phyloP scores from a whole-genome alignment of 2,888 invertebrate genomes.

The Caenorhabditis sp. region DNA sequence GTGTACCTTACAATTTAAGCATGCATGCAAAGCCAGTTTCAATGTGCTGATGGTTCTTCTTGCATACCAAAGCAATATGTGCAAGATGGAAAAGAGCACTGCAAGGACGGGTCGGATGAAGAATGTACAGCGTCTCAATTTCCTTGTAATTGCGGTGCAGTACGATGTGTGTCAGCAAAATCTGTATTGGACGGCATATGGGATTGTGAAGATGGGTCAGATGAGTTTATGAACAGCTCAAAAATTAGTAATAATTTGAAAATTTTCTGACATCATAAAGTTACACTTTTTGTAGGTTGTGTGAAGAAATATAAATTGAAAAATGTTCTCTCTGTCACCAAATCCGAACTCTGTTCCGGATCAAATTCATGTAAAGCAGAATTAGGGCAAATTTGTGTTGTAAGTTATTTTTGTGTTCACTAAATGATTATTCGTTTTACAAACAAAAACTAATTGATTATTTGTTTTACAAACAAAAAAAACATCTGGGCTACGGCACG shows the following conservation, averaged over 20 bases:
- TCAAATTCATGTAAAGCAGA: slow-evolving; percentile 70
- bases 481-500: too few species aligned
- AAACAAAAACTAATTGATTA: too few species aligned
- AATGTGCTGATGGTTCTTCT: slow-evolving; percentile 79
- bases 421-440: too few species aligned
- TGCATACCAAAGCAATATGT: slow-evolving; percentile 83
- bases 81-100: slow-evolving; percentile 84
- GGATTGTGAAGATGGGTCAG: slow-evolving; percentile 75
- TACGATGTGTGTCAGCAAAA: slow-evolving; percentile 83
- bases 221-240: slow-evolving; percentile 65
- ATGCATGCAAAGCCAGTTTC: slow-evolving; percentile 83
- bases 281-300: slow-evolving; percentile 31
- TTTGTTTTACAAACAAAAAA: too few species aligned
- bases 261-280: too few species aligned
- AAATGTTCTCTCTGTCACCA: slow-evolving; percentile 63
- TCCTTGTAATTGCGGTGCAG: slow-evolving; percentile 84
- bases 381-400: slow-evolving; percentile 80
- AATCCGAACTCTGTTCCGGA: slow-evolving; percentile 64
- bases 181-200: slow-evolving; percentile 83
- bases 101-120: slow-evolving; percentile 85
- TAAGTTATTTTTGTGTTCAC: slow-evolving; percentile 28
- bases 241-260: neutral
- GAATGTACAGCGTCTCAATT: slow-evolving; percentile 84
- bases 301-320: slow-evolving; percentile 16
- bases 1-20: too few species aligned